Percentiles rank a stretch among this genome's conserved stretches.
Evolutionary conservation across 2,797 vertebrate species (phyloP).

Genomic region (Geotrypetes seraphini): DNA sequence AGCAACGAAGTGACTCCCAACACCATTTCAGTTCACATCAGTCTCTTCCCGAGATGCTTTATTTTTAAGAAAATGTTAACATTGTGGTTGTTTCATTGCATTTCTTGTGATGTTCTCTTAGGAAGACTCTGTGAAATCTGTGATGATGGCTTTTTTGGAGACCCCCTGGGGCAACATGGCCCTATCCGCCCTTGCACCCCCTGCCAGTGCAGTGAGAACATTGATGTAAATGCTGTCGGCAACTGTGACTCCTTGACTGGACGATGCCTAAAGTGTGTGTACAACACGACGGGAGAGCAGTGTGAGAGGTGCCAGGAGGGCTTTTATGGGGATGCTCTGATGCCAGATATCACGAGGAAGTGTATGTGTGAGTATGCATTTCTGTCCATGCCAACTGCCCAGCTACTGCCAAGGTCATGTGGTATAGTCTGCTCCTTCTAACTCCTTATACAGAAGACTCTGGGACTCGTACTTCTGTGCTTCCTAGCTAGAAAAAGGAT

Average conservation of each 20-base stretch:
- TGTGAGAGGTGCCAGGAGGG: slow-evolving; percentile 65
- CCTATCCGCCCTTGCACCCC: slow-evolving; percentile 43
- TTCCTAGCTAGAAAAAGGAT: too few relatives aligned
- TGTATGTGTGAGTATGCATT: slow-evolving; percentile 62
- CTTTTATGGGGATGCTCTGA: slow-evolving; percentile 69
- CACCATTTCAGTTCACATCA: too few relatives aligned
- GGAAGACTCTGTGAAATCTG: slow-evolving; percentile 80
- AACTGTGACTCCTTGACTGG: slow-evolving; percentile 71
- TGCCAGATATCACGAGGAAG: slow-evolving; percentile 30
- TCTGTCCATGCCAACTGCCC: background rate
- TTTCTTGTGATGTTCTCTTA: slow-evolving; percentile 10
- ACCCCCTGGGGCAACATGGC: slow-evolving; percentile 68
- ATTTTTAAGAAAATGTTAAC: too few relatives aligned
- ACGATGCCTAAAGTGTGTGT: slow-evolving; percentile 71
- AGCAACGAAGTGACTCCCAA: too few relatives aligned
- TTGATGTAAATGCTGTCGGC: slow-evolving; percentile 76
- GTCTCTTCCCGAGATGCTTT: too few relatives aligned
- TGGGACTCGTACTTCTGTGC: too few relatives aligned
- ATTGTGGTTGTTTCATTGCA: too few relatives aligned
- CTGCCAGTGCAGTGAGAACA: slow-evolving; percentile 73
- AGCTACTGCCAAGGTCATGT: background rate
- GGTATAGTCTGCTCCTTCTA: background rate
- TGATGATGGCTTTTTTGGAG: slow-evolving; percentile 81
- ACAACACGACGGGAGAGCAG: slow-evolving; percentile 65
- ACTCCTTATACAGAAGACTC: background rate